phyloP scores from a whole-genome alignment of 2,888 invertebrate species.

The Aporophyla nigra region DNA sequence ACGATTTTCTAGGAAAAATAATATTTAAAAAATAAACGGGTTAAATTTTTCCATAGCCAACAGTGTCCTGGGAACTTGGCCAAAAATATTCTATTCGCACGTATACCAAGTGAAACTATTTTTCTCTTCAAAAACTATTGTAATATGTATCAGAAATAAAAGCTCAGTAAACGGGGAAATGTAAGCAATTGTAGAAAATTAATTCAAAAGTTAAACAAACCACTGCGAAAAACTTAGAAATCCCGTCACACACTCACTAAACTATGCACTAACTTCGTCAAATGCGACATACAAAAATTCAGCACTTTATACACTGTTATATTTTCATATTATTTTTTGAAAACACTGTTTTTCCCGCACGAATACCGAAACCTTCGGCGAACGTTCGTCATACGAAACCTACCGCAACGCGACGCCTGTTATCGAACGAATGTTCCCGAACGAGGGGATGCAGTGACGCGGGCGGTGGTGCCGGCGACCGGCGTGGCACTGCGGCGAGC shows the following conservation, averaged over 20 bases:
- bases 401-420: constrained; percentile 84
- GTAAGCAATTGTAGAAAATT: constrained; percentile 45
- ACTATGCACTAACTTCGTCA: constrained; percentile 65
- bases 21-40: constrained; percentile 23
- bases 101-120: constrained; percentile 34
- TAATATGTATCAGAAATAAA: constrained; percentile 7
- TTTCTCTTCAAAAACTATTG: constrained; percentile 3
- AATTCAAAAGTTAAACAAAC: constrained; percentile 65
- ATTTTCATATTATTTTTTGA: constrained; percentile 47
- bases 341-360: constrained; percentile 68
- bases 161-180: constrained; percentile 44
- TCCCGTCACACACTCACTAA: constrained; percentile 70
- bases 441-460: constrained; percentile 71
- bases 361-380: constrained; percentile 67
- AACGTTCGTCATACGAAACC: constrained; percentile 78
- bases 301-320: constrained; percentile 65
- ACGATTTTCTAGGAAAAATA: constrained; percentile 15
- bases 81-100: constrained; percentile 43
- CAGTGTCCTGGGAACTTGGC: constrained; percentile 37
- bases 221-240: constrained; percentile 74
- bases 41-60: constrained; percentile 32
- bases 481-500: constrained; percentile 88
- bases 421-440: constrained; percentile 76
- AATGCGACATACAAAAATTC: constrained; percentile 68
- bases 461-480: constrained; percentile 82